phyloP scores from a whole-genome alignment of 2,113 vertebrate genomes.

The Buteo buteo region DNA sequence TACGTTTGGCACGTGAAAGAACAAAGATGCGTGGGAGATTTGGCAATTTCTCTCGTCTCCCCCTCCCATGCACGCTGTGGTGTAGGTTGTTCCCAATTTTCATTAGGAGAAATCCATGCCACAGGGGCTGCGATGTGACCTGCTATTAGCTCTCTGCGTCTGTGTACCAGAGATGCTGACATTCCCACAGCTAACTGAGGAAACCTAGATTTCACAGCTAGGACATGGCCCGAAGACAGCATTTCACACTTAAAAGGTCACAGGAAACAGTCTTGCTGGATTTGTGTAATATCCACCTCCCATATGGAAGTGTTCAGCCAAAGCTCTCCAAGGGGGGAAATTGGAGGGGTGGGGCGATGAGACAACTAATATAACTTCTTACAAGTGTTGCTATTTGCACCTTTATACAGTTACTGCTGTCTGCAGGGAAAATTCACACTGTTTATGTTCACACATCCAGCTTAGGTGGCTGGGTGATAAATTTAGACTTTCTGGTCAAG shows the following conservation, averaged over 20 bases:
- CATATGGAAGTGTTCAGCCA: not conserved
- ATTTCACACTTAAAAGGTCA: not conserved
- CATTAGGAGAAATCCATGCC: not conserved
- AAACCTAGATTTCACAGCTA: not conserved
- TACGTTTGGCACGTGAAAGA: accelerated
- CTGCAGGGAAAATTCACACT: not conserved
- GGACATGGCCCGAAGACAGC: not conserved
- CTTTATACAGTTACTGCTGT: not conserved
- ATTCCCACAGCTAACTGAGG: not conserved
- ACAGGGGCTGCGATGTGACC: not conserved
- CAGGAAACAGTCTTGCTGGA: not conserved
- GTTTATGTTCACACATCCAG: constrained; percentile 14
- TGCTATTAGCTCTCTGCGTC: not conserved
- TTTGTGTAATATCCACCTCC: not conserved
- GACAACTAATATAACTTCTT: not conserved
- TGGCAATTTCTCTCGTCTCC: not conserved
- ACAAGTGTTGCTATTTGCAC: constrained; percentile 6
- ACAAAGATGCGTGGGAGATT: not conserved
- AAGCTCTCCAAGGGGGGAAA: not conserved
- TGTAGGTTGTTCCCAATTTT: not conserved
- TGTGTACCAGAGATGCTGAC: not conserved
- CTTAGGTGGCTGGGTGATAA: not conserved
- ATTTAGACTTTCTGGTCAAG: not conserved
- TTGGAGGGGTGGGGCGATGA: not conserved
- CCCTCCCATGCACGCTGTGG: not conserved